Evolutionary conservation across 2,797 vertebrate genomes (phyloP).

Genomic region (Paguma larvata): DNA sequence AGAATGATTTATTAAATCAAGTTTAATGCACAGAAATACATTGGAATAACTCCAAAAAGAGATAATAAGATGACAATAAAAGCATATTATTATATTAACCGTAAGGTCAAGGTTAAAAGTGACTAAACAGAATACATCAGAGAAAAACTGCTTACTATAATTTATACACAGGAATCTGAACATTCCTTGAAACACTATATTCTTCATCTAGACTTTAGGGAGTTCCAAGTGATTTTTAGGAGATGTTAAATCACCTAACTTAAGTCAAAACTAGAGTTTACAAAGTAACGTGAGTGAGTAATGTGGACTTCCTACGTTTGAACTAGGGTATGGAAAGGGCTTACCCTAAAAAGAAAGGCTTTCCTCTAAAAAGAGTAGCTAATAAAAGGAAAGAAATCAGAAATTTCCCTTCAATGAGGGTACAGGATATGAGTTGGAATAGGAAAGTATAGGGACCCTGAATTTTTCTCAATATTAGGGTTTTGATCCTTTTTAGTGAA

Average conservation of each 20-base stretch:
- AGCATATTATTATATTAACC: neutral
- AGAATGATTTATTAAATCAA: constrained; percentile 42
- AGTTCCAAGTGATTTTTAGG: neutral
- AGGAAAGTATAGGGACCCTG: neutral
- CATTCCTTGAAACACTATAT: constrained; percentile 4
- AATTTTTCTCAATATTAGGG: neutral
- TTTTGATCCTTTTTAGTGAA: neutral
- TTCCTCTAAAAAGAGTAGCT: neutral
- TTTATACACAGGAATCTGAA: neutral
- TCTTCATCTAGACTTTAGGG: neutral
- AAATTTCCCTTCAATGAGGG: neutral
- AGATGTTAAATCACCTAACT: neutral
- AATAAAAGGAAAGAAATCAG: neutral
- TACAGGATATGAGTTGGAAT: neutral
- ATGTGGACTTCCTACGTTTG: neutral
- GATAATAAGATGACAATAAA: constrained; percentile 19
- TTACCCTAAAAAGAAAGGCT: neutral
- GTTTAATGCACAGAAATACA: neutral
- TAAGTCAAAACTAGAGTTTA: neutral
- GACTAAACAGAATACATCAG: neutral
- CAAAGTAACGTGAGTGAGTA: neutral
- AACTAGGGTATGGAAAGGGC: neutral
- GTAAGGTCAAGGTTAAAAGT: neutral
- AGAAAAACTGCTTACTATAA: neutral
- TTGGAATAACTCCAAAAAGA: constrained; percentile 30